Evolutionary conservation across 2,113 vertebrate genomes (phyloP), one percentile per base, ranked within the genome.

Genomic region (Alexandromys fortis): DNA sequence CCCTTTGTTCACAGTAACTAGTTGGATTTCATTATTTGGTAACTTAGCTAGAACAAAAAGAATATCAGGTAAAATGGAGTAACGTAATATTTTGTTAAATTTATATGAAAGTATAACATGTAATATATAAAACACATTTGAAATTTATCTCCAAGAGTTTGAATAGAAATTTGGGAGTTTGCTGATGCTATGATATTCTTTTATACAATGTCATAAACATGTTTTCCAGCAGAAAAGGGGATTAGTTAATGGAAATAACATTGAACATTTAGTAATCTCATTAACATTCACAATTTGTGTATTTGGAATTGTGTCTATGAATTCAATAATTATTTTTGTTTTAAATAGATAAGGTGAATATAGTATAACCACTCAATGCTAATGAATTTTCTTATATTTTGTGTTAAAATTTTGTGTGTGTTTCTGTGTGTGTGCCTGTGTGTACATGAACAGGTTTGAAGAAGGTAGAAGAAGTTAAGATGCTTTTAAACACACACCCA

Each of bases 1-100:
- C 0, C 47, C 0, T 6, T 17, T 26, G 7, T 45, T 14, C 19
- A 14, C 38, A 3, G 1, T 26, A 63, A 85, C 45, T 47, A 21
- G 4, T 17, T 35, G 30, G 4, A 8, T 24, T 42, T 16, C 9
- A 24, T 63, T 79, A 19, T 55, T 86, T 92, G 33, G 38, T 55
- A 85, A 76, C 70, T 77, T 86, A 49, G 33, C 47, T 65, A 67
- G 72, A 70, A 89, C 45, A 83, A 83, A 65, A 2, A 65, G 0
- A 2, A 1, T 65, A 79, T 30, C 19, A 88, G 83, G 78, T 89
- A 49, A 92, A 88, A 65, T 30, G 16, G 3, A 42, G 0, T 26
- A 94, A 65, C 70, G 6, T 49, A 78, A 75, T 61, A 52, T 78
- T 94, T 76, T 16, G 58, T 45, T 83, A 49, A 77, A 63, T 1